phyloP scores from a whole-genome alignment of 2,888 invertebrate species.

The Norana najaformis region DNA sequence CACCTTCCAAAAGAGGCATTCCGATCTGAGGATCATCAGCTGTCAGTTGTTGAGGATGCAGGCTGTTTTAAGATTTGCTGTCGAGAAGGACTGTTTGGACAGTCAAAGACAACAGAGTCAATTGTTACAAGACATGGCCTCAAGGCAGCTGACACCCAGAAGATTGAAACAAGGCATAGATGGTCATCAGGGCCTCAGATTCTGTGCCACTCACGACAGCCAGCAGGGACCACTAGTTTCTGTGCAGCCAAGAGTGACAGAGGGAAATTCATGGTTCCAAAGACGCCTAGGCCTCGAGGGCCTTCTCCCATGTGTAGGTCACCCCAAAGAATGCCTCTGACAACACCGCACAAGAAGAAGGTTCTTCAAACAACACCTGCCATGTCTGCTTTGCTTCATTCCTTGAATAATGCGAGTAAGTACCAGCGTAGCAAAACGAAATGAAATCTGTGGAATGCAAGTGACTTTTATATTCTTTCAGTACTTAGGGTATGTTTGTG shows the following conservation, averaged over 20 bases:
- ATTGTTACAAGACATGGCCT: background rate
- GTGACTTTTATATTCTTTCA: background rate
- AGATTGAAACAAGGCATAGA: background rate
- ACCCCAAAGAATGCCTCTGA: constrained; percentile 43
- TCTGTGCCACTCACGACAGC: background rate
- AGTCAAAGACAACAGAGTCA: background rate
- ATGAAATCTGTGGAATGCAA: background rate
- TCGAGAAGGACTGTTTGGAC: background rate
- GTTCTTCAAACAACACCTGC: constrained; percentile 33
- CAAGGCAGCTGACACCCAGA: background rate
- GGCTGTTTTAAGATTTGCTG: constrained; percentile 7
- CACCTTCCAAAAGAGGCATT: background rate
- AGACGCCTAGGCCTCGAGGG: constrained; percentile 49
- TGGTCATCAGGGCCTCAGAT: background rate
- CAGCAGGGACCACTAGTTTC: background rate
- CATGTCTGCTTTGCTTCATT: constrained; percentile 33
- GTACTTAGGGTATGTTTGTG: background rate
- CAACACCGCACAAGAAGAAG: constrained; percentile 18
- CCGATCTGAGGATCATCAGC: background rate
- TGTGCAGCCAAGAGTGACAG: constrained; percentile 35
- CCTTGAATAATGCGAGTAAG: background rate
- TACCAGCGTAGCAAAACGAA: background rate
- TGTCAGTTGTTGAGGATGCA: background rate
- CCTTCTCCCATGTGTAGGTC: constrained; percentile 14
- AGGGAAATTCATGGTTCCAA: constrained; percentile 59